Conservation (phyloP, 2,797 vertebrate genomes). For the Orientallactaga sibirica region DNA sequence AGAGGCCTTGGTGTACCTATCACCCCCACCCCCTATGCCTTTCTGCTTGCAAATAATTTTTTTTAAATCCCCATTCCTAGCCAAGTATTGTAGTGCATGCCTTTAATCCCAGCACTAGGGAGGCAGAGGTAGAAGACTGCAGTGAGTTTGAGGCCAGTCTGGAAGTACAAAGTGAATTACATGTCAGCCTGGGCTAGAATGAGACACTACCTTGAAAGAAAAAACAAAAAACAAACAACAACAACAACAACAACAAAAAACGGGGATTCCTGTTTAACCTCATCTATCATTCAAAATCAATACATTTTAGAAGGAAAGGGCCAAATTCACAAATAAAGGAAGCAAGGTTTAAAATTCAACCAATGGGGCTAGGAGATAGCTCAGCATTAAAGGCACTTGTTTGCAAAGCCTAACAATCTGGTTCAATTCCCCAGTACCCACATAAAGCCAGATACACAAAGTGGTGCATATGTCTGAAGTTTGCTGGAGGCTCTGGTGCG, state of each 20-base stretch:
- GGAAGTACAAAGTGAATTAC: not conserved
- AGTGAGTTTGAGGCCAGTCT: not conserved
- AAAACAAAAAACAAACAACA: not conserved
- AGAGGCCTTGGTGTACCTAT: no score
- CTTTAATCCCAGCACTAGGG: not conserved
- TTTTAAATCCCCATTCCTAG: no score
- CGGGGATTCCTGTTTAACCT: not conserved
- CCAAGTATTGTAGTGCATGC: fast-evolving
- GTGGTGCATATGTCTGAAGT: no score
- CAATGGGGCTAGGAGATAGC: not conserved
- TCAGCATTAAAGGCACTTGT: no score
- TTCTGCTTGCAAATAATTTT: no score
- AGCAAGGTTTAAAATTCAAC: constrained; percentile 46
- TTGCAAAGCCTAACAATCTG: no score
- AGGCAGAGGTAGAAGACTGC: not conserved
- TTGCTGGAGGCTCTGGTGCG: no score
- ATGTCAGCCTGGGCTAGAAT: not conserved
- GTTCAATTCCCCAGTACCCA: not conserved
- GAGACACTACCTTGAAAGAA: not conserved
- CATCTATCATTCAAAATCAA: constrained; percentile 18
- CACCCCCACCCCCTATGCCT: no score
- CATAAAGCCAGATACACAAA: no score
- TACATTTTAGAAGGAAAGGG: constrained; percentile 21
- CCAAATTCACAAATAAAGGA: constrained; percentile 22
- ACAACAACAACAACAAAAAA: no score